Evolutionary conservation across 2,888 invertebrate species (phyloP).

Genomic region (Yponomeuta plumbellus): DNA sequence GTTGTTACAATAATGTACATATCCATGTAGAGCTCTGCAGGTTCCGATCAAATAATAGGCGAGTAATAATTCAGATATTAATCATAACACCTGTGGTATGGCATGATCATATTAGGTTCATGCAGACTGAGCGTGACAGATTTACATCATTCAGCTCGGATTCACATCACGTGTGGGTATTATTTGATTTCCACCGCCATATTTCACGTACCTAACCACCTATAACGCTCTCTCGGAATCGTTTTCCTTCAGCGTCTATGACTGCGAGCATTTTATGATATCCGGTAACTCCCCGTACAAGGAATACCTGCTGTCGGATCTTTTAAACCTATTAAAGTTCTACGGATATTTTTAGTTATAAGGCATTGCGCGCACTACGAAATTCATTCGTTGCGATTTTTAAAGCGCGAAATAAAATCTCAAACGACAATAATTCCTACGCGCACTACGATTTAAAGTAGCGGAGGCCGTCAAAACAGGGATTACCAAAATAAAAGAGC

Average conservation of each 20-base stretch:
- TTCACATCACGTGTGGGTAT: slow-evolving; percentile 3
- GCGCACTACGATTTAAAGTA: too few species aligned
- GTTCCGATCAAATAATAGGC: not conserved
- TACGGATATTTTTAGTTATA: too few species aligned
- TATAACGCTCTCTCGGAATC: not conserved
- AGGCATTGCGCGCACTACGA: too few species aligned
- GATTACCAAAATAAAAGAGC: too few species aligned
- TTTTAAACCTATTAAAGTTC: not conserved
- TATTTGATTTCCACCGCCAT: not conserved
- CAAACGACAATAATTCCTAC: too few species aligned
- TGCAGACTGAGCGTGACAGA: not conserved
- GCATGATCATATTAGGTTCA: not conserved
- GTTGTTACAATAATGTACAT: too few species aligned
- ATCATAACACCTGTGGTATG: not conserved
- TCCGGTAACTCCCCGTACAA: not conserved
- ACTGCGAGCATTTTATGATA: not conserved
- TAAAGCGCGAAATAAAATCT: too few species aligned
- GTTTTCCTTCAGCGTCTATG: not conserved
- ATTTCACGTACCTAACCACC: not conserved
- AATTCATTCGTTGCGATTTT: too few species aligned
- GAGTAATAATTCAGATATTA: not conserved
- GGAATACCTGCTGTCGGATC: not conserved
- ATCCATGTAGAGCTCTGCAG: too few species aligned
- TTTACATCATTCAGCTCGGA: not conserved
- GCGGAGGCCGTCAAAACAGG: too few species aligned